Conservation (phyloP, 23 tunicate genomes). For the Oikopleura albicans region DNA sequence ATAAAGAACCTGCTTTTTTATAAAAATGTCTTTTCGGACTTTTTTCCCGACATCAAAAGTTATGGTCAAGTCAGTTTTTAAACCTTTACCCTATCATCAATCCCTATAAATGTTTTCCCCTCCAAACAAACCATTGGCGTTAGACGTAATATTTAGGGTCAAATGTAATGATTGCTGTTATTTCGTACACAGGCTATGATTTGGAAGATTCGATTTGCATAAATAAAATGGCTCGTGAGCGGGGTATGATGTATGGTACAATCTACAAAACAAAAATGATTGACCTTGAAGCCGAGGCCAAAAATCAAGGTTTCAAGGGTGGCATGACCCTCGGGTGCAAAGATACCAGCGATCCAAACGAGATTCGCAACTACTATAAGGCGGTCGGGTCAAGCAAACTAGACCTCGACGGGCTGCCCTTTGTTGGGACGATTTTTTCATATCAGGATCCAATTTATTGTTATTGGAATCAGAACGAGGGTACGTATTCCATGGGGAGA, state of each 20-base stretch:
- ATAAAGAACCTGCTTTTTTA: too few species aligned
- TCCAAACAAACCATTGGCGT: too few species aligned
- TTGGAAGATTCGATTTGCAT: conserved; percentile 96
- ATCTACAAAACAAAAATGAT: conserved; percentile 63
- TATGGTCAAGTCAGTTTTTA: too few species aligned
- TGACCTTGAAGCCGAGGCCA: conserved; percentile 25
- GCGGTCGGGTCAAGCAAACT: conserved; percentile 17
- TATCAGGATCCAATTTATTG: conserved; percentile 1
- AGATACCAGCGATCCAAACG: background rate
- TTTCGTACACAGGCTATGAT: conserved; percentile 90
- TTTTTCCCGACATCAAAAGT: too few species aligned
- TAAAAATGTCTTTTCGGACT: too few species aligned
- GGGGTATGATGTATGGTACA: conserved; percentile 54
- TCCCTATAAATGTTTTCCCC: too few species aligned
- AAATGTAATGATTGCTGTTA: conserved; percentile 85
- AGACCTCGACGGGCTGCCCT: conserved; percentile 55
- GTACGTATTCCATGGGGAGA: background rate
- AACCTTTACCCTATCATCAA: too few species aligned
- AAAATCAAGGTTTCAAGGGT: background rate
- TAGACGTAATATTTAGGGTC: too few species aligned
- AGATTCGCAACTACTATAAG: conserved; percentile 11
- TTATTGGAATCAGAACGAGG: background rate
- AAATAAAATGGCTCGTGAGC: conserved; percentile 61
- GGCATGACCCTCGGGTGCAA: background rate
- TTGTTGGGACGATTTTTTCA: conserved; percentile 34